phyloP scores from a whole-genome alignment of 2,113 vertebrate genomes.

The Regulus satrapa region DNA sequence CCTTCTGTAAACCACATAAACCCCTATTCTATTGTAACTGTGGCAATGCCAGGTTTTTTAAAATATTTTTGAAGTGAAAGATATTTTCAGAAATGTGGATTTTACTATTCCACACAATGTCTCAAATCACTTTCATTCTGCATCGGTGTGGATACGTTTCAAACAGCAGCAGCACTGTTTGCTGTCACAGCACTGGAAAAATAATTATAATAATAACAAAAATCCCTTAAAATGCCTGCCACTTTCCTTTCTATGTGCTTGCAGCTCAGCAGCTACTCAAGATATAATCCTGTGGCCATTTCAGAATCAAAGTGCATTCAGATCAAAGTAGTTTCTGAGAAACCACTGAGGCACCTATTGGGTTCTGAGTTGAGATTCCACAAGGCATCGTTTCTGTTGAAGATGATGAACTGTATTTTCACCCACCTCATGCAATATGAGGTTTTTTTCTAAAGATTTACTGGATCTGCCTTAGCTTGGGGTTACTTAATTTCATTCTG shows the following conservation, averaged over 20 bases:
- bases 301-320: constrained; percentile 25
- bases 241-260: neutral
- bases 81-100: neutral
- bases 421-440: neutral
- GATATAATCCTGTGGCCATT: neutral
- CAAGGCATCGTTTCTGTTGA: neutral
- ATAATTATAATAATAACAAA: neutral
- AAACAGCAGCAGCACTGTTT: neutral
- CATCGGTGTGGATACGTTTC: neutral
- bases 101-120: neutral
- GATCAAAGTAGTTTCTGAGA: neutral
- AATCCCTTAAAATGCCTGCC: neutral
- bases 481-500: neutral
- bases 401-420: neutral
- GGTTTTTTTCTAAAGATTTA: neutral
- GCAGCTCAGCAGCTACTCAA: neutral
- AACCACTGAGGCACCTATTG: neutral
- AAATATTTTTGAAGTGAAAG: neutral
- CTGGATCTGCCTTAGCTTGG: neutral
- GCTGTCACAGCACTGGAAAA: neutral
- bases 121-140: neutral
- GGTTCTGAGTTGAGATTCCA: neutral
- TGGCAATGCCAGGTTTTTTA: neutral
- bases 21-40: neutral
- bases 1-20: neutral